Conservation (phyloP, 2,888 invertebrate genomes). For the Hermaeophaga mercurialis region DNA sequence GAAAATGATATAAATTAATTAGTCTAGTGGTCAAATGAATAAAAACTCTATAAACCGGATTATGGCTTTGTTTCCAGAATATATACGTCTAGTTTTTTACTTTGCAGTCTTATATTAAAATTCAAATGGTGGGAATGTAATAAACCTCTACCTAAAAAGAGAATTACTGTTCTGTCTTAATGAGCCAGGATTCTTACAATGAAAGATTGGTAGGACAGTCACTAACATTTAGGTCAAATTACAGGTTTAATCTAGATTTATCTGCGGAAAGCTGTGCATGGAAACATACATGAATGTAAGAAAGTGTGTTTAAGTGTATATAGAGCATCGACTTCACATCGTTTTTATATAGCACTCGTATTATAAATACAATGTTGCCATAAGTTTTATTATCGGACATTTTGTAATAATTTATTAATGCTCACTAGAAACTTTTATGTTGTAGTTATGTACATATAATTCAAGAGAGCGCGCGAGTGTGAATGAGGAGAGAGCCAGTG, state of each 20-base stretch:
- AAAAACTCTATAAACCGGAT: not conserved
- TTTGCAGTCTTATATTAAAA: constrained; percentile 10
- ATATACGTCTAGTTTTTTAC: not conserved
- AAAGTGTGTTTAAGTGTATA: constrained; percentile 38
- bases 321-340: constrained; percentile 48
- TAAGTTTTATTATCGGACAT: constrained; percentile 43
- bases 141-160: constrained; percentile 28
- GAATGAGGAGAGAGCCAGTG: constrained; percentile 54
- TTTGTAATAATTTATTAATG: constrained; percentile 36
- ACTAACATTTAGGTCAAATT: constrained; percentile 57
- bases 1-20: constrained; percentile 2
- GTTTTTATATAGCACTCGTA: constrained; percentile 52
- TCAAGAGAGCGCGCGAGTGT: constrained; percentile 32
- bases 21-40: not conserved
- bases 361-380: constrained; percentile 49
- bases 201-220: constrained; percentile 52
- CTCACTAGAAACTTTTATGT: constrained; percentile 47
- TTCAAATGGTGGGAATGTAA: constrained; percentile 25
- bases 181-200: constrained; percentile 57
- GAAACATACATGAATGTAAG: constrained; percentile 17
- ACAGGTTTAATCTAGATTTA: constrained; percentile 49
- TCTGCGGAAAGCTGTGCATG: constrained; percentile 36
- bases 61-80: not conserved
- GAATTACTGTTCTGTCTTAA: constrained; percentile 47
- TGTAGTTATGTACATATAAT: constrained; percentile 55